Percentiles rank a stretch among this genome's conserved stretches.
Conservation (phyloP, 2,113 vertebrate genomes). For the Actenoides lindsayi region DNA sequence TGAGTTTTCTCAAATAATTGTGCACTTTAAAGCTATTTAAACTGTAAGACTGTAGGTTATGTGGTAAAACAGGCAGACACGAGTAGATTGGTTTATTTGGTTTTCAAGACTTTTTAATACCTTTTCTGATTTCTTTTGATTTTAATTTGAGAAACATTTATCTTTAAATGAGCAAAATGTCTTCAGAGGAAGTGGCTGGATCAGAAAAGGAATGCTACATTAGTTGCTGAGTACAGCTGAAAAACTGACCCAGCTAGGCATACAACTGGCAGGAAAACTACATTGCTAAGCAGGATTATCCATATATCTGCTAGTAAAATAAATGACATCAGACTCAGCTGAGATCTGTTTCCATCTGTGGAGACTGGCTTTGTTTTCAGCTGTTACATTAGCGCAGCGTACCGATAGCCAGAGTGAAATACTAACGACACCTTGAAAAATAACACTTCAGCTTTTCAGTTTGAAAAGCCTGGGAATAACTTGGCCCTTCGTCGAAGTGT, state of each 20-base stretch:
- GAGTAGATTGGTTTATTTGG: not conserved
- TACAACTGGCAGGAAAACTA: constrained; percentile 14
- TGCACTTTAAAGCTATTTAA: not conserved
- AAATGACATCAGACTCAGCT: constrained; percentile 8
- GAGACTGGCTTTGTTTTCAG: constrained; percentile 46
- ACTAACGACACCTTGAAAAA: not conserved
- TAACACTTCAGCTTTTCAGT: not conserved
- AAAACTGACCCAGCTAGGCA: constrained; percentile 28
- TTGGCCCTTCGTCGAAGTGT: not conserved
- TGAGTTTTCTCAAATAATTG: not conserved
- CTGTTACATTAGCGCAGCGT: not conserved
- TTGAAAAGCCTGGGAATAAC: not conserved
- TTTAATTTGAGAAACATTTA: not conserved
- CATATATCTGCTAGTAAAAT: constrained; percentile 34
- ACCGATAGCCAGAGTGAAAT: not conserved
- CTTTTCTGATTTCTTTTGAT: not conserved
- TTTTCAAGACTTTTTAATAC: not conserved
- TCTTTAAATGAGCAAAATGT: not conserved
- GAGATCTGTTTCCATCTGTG: constrained; percentile 50
- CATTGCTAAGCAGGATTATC: constrained; percentile 50
- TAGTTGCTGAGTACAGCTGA: constrained; percentile 43
- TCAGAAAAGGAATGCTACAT: not conserved
- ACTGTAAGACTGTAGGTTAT: not conserved
- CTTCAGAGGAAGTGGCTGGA: not conserved
- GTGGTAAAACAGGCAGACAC: not conserved